Evolutionary conservation across 2,888 invertebrate species (phyloP).

Genomic region (Lottia scabra): DNA sequence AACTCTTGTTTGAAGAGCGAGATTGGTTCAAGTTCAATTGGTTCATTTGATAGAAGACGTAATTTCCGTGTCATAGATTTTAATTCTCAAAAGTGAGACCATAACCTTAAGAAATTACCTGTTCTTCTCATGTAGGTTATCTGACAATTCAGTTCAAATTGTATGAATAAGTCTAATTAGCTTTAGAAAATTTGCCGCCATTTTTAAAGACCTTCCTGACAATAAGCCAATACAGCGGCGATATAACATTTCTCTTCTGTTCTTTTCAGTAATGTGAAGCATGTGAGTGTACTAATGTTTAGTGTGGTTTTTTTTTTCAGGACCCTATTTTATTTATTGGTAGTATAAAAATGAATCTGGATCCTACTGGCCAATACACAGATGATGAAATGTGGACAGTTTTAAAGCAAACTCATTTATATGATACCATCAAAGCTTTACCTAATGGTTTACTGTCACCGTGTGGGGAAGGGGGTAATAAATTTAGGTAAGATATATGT

Average conservation of each 20-base stretch:
- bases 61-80: no score
- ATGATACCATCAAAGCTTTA: slow-evolving; percentile 82
- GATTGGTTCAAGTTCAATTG: no score
- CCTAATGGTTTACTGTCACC: slow-evolving; percentile 83
- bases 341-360: slow-evolving; percentile 87
- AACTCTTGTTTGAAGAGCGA: no score
- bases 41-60: no score
- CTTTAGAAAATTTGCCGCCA: no score
- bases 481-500: slow-evolving; percentile 70
- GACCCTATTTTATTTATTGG: slow-evolving; percentile 96
- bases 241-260: neutral
- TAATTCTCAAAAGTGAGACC: no score
- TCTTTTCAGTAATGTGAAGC: neutral
- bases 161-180: no score
- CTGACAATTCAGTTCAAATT: no score
- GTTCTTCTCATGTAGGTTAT: no score
- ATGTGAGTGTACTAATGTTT: neutral
- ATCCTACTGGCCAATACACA: slow-evolving; percentile 83
- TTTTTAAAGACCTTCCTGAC: no score
- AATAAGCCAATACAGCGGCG: no score
- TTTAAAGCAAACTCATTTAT: slow-evolving; percentile 88
- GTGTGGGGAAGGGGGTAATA: slow-evolving; percentile 90
- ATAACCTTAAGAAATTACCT: no score
- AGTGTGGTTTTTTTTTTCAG: slow-evolving; percentile 69
- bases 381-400: slow-evolving; percentile 91